Percentiles rank a stretch among this genome's conserved stretches.
Conservation (phyloP, 2,113 vertebrate genomes). For the Castor canadensis region DNA sequence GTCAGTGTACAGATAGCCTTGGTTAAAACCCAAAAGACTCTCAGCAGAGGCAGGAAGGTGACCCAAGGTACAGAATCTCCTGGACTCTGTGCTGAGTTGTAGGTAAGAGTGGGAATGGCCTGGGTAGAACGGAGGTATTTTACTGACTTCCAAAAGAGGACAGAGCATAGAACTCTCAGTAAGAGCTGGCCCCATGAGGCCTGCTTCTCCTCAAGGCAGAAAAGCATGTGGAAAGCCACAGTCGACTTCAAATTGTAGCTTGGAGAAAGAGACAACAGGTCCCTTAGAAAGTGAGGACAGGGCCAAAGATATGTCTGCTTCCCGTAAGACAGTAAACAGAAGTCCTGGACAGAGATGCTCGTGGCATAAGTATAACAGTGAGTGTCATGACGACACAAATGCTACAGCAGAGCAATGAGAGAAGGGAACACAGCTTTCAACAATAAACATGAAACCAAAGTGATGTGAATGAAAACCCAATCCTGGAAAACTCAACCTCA, state of each 20-base stretch:
- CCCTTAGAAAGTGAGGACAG: not conserved
- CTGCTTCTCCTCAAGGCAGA: not conserved
- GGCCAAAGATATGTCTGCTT: not conserved
- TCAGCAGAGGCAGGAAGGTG: not conserved
- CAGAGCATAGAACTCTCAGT: accelerated
- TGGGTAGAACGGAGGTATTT: not conserved
- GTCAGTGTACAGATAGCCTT: not conserved
- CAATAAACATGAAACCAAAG: not conserved
- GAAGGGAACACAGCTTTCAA: not conserved
- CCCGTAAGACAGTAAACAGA: not conserved
- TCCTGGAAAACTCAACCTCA: not conserved
- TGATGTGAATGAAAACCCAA: not conserved
- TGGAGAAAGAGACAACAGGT: not conserved
- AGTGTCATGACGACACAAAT: not conserved
- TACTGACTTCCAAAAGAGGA: not conserved
- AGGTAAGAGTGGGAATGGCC: not conserved
- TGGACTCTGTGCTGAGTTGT: not conserved
- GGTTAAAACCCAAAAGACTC: not conserved
- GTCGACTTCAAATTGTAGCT: not conserved
- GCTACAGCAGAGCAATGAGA: not conserved
- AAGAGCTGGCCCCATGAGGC: not conserved
- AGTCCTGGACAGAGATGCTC: not conserved
- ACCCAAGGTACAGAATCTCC: not conserved
- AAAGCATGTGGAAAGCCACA: not conserved
- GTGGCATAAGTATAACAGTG: not conserved